Conservation (phyloP, 1,140 invertebrate genomes). For the Achatina immaculata region DNA sequence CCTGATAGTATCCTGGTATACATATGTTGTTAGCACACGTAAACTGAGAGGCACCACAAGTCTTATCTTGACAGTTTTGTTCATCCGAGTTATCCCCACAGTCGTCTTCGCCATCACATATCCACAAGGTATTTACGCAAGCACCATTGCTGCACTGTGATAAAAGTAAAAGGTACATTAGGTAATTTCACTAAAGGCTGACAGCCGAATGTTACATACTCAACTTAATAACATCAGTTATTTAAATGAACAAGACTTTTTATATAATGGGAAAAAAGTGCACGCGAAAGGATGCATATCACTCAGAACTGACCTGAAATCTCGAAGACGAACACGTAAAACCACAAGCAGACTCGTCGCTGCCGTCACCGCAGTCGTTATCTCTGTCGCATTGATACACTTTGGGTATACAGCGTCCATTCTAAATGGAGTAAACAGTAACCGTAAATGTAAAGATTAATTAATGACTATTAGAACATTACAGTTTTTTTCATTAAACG, state of each 20-base stretch:
- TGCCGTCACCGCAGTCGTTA: constrained; percentile 17
- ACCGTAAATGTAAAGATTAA: not conserved
- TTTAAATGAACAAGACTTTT: too few species aligned
- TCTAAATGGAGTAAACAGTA: not conserved
- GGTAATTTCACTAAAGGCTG: not conserved
- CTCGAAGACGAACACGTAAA: not conserved
- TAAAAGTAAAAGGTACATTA: not conserved
- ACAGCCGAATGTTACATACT: not conserved
- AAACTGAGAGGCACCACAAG: constrained; percentile 14
- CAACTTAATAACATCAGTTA: not conserved
- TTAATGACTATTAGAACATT: not conserved
- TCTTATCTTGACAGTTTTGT: constrained; percentile 82
- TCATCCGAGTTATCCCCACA: constrained; percentile 96
- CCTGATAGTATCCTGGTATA: constrained; percentile 4
- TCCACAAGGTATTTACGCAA: constrained; percentile 59
- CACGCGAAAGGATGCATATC: too few species aligned
- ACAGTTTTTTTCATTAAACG: not conserved
- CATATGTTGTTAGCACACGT: constrained; percentile 19
- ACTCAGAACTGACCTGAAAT: not conserved
- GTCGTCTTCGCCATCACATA: constrained; percentile 80
- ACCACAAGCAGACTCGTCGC: not conserved
- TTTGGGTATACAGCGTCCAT: constrained; percentile 3
- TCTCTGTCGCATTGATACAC: not conserved
- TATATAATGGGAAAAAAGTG: not conserved
- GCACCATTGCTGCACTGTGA: constrained; percentile 52